Percentiles rank a stretch among this genome's conserved stretches.
These are phyloP conservation scores for Harpalus rubripes DNA, from an alignment of 2,888 invertebrate genomes.

Conservation along the genomic window DNA sequence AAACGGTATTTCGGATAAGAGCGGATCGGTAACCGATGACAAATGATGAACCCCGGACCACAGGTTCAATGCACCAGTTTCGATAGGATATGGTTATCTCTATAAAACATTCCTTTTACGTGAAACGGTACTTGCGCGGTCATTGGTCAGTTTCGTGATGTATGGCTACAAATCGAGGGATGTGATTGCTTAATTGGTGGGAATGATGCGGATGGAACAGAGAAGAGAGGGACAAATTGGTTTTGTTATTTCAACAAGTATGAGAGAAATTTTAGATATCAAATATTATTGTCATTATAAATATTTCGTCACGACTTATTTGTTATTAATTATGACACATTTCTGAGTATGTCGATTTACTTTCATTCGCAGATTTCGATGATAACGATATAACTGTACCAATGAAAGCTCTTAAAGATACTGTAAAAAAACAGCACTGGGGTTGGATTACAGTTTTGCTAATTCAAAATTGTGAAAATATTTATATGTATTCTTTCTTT, in stretches of 20 bases:
- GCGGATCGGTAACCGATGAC: slow-evolving; percentile 45
- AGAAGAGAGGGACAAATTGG: slow-evolving; percentile 1
- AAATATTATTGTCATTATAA: too few species aligned
- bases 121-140: slow-evolving; percentile 60
- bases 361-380: too few species aligned
- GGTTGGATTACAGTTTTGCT: too few species aligned
- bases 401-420: too few species aligned
- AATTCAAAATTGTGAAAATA: too few species aligned
- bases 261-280: too few species aligned
- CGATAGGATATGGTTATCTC: slow-evolving; percentile 55
- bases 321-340: too few species aligned
- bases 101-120: slow-evolving; percentile 63
- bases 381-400: too few species aligned
- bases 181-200: slow-evolving; percentile 47
- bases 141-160: slow-evolving; percentile 39
- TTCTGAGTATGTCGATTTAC: too few species aligned
- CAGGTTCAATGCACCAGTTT: slow-evolving; percentile 63
- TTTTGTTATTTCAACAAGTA: neutral
- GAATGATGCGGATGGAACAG: neutral
- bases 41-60: slow-evolving; percentile 39
- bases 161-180: slow-evolving; percentile 8
- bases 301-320: too few species aligned
- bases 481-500: too few species aligned
- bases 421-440: too few species aligned
- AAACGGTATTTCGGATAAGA: slow-evolving; percentile 56